A percentile compares a stretch with the other conserved stretches of the same genome.
phyloP scores from a whole-genome alignment of 2,888 invertebrate species.

The Tenthredo mesomela region DNA sequence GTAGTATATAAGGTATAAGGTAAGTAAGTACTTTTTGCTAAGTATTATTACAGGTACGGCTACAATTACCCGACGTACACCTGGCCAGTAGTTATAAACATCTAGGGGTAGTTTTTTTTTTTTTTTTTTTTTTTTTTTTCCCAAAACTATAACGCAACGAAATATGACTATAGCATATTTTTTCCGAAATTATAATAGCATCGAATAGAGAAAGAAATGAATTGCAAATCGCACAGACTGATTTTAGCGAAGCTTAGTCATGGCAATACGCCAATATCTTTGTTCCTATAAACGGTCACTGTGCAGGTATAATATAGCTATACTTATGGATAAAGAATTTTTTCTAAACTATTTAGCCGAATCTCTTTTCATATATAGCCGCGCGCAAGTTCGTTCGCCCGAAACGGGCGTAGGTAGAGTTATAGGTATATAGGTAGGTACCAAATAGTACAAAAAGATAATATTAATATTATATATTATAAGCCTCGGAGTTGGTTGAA shows the following conservation, averaged over 20 bases:
- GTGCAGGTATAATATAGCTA: not conserved
- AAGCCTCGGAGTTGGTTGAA: not conserved
- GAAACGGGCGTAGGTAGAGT: not conserved
- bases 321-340: not conserved
- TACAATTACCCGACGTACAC: not conserved
- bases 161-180: no score
- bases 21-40: not conserved
- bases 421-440: not conserved
- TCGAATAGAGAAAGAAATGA: not conserved
- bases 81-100: not conserved
- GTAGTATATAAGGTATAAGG: not conserved
- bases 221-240: not conserved
- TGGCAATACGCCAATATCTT: not conserved
- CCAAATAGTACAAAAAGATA: not conserved
- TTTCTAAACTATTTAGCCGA: not conserved
- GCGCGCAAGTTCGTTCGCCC: not conserved
- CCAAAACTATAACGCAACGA: no score
- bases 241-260: not conserved
- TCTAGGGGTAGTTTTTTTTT: not conserved
- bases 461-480: not conserved
- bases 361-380: not conserved
- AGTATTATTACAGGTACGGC: slow-evolving; percentile 1
- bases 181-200: no score
- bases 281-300: not conserved
- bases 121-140: no score